Conservation (phyloP, 2,113 vertebrate genomes). For the Phalacrocorax brasilianus region DNA sequence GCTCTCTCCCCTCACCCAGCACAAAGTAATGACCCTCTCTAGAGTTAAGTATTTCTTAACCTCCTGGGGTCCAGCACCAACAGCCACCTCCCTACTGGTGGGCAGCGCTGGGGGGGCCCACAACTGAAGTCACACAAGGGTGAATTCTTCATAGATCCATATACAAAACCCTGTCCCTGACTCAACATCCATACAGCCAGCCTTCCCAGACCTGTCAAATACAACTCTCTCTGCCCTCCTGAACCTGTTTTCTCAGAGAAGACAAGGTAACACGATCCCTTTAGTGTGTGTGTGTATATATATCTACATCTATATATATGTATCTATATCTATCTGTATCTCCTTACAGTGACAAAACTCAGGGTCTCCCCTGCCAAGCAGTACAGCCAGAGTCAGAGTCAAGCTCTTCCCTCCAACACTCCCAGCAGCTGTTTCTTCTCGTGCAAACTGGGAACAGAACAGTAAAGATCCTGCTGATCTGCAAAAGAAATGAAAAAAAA, state of each 20-base stretch:
- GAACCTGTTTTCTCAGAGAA: background rate
- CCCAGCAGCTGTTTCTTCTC: background rate
- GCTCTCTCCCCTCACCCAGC: background rate
- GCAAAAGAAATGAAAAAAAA: background rate
- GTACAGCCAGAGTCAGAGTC: background rate
- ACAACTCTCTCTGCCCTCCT: background rate
- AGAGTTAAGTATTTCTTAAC: background rate
- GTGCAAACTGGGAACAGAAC: background rate
- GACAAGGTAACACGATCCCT: background rate
- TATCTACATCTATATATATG: too few species aligned
- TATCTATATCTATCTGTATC: too few species aligned
- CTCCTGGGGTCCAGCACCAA: background rate
- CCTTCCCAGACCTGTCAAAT: background rate
- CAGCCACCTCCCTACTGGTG: accelerated
- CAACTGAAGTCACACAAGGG: background rate
- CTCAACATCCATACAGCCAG: background rate
- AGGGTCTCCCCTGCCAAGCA: background rate
- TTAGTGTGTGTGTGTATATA: background rate
- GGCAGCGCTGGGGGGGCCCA: accelerated
- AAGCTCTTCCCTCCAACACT: background rate
- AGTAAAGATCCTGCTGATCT: background rate
- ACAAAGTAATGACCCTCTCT: background rate
- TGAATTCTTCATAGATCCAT: background rate
- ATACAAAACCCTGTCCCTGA: background rate
- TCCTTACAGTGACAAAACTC: background rate